phyloP scores from a whole-genome alignment of 2,888 invertebrate genomes.

The Agonopterix heracliana region DNA sequence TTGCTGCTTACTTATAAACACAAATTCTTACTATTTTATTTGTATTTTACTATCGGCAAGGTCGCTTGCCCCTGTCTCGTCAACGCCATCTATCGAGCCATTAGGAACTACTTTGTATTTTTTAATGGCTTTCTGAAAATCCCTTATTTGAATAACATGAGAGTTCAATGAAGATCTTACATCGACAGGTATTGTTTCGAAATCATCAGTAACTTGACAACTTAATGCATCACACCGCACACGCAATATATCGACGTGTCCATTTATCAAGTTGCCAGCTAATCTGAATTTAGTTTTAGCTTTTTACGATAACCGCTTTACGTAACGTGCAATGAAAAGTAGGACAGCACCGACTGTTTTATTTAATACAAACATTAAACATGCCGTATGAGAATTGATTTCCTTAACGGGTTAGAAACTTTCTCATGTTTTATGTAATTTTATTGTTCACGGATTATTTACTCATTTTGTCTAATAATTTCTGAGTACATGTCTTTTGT shows the following conservation, averaged over 20 bases:
- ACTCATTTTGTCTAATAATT: too few species aligned
- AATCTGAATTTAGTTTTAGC: constrained; percentile 28
- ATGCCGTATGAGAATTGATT: constrained; percentile 24
- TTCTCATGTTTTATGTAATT: constrained; percentile 32
- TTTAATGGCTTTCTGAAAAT: too few species aligned
- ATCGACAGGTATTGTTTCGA: constrained; percentile 26
- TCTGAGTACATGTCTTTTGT: not conserved
- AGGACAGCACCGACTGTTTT: constrained; percentile 4
- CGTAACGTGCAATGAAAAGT: constrained; percentile 34
- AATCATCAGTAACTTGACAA: constrained; percentile 18
- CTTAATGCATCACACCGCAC: constrained; percentile 20
- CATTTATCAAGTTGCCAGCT: constrained; percentile 28
- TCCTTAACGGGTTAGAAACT: constrained; percentile 21
- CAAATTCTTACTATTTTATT: too few species aligned
- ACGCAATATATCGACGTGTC: constrained; percentile 22
- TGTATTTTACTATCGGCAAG: too few species aligned
- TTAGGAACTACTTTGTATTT: too few species aligned
- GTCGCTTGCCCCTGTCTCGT: too few species aligned
- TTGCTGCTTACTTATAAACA: too few species aligned
- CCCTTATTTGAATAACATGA: constrained; percentile 23
- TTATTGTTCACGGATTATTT: constrained; percentile 9
- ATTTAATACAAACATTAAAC: constrained; percentile 19
- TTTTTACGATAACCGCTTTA: constrained; percentile 32
- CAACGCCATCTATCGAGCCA: too few species aligned
- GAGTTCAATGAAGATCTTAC: constrained; percentile 20